phyloP scores from a whole-genome alignment of 2,888 invertebrate species.

The Rhodophaea formosa region DNA sequence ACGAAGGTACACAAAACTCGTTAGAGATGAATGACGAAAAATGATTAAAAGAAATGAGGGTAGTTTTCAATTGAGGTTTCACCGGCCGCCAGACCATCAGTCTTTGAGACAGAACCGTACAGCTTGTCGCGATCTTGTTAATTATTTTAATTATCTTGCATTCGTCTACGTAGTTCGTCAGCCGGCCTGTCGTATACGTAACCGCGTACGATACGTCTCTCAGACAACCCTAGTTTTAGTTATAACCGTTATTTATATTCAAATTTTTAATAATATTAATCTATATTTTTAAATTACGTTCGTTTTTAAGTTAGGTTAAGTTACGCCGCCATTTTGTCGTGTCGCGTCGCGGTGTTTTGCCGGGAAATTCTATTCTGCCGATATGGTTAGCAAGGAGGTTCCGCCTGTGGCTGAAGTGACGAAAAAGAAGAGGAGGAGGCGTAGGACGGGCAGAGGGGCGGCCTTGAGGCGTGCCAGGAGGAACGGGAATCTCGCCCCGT shows the following conservation, averaged over 20 bases:
- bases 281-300: conserved; percentile 21
- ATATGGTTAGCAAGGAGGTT: conserved; percentile 57
- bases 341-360: conserved; percentile 32
- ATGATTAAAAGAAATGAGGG: conserved; percentile 9
- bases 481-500: conserved; percentile 5
- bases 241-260: conserved; percentile 28
- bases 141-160: conserved; percentile 20
- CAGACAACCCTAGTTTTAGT: conserved; percentile 15
- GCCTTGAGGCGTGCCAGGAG: conserved; percentile 54
- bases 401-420: conserved; percentile 39
- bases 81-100: conserved; percentile 35
- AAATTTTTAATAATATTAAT: conserved; percentile 24
- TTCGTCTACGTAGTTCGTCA: conserved; percentile 1
- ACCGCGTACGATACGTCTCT: conserved; percentile 13
- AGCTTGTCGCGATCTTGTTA: conserved; percentile 39
- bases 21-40: too few species aligned
- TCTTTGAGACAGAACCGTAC: conserved; percentile 60
- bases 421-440: conserved; percentile 49
- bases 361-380: conserved; percentile 17
- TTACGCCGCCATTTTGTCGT: conserved; percentile 63
- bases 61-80: neutral
- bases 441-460: conserved; percentile 53
- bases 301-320: conserved; percentile 31
- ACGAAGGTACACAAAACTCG: conserved; percentile 1
- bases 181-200: conserved; percentile 18